Evolutionary conservation across 2,888 invertebrate species (phyloP).

Genomic region (Dryomyza anilis): DNA sequence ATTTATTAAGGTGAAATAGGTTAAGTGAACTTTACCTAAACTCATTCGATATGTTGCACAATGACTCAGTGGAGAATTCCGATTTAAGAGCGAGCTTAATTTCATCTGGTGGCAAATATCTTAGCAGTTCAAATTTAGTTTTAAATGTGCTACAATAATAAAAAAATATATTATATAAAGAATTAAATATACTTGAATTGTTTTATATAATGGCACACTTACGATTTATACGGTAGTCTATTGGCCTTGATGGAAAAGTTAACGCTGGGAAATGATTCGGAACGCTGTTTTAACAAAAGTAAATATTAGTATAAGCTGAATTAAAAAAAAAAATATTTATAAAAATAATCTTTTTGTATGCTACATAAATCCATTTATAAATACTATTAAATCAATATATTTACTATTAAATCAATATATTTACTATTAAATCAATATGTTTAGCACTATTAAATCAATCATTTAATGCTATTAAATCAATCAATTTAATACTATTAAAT

Average conservation of each 20-base stretch:
- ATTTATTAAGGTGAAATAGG: neutral
- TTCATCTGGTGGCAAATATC: constrained; percentile 36
- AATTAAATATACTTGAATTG: neutral
- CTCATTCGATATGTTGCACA: constrained; percentile 30
- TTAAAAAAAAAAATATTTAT: too few relatives aligned
- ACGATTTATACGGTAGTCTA: constrained; percentile 38
- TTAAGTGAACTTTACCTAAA: constrained; percentile 34
- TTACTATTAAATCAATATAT: too few relatives aligned
- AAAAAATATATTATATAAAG: too few relatives aligned
- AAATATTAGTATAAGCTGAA: too few relatives aligned
- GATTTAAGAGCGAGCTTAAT: constrained; percentile 28
- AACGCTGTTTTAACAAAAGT: too few relatives aligned
- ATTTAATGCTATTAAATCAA: too few relatives aligned
- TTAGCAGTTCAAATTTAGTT: constrained; percentile 17
- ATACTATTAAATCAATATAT: too few relatives aligned
- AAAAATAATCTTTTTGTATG: too few relatives aligned
- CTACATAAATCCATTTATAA: too few relatives aligned
- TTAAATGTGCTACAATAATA: constrained; percentile 33
- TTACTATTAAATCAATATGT: too few relatives aligned
- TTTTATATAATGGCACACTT: neutral
- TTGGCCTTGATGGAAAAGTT: constrained; percentile 45
- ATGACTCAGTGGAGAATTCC: constrained; percentile 20
- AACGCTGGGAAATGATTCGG: constrained; percentile 45
- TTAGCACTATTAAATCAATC: too few relatives aligned
- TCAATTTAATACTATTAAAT: too few relatives aligned